These are phyloP conservation scores for Typhlichthys subterraneus DNA, from an alignment of 2,797 vertebrate genomes.

Conservation along the genomic window DNA sequence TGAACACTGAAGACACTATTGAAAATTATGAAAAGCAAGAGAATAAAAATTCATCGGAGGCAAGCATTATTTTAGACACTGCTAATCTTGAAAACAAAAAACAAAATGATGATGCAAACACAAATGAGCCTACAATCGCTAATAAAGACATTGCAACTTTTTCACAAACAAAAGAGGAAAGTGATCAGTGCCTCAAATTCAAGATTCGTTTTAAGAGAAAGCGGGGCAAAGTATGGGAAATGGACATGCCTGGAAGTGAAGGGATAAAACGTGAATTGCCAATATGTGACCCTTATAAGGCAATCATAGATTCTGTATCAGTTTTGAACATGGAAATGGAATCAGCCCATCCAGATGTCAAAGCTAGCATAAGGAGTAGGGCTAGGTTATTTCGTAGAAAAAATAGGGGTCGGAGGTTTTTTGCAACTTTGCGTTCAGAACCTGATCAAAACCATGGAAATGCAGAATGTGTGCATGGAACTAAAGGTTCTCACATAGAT, in stretches of 20 bases:
- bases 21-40: not conserved
- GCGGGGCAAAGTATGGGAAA: constrained; percentile 77
- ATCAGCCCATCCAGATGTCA: constrained; percentile 72
- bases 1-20: constrained; percentile 8
- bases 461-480: not conserved
- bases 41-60: constrained; percentile 8
- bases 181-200: constrained; percentile 66
- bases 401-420: constrained; percentile 45
- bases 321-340: constrained; percentile 82
- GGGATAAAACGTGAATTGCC: constrained; percentile 44
- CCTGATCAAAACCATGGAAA: constrained; percentile 8
- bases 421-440: constrained; percentile 12
- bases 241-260: constrained; percentile 58
- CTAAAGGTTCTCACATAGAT: not conserved
- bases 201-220: constrained; percentile 79
- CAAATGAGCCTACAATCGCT: constrained; percentile 6
- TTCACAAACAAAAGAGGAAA: constrained; percentile 44
- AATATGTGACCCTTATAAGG: constrained; percentile 75
- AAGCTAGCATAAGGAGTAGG: constrained; percentile 68
- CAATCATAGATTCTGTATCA: constrained; percentile 80
- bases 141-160: constrained; percentile 13
- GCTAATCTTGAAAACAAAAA: not conserved
- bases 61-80: constrained; percentile 2
- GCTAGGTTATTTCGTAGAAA: constrained; percentile 63
- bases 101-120: not conserved